Base-by-base conservation (phyloP, 2,888 invertebrate genomes). In the Exephanes ischioxanthus region DNA sequence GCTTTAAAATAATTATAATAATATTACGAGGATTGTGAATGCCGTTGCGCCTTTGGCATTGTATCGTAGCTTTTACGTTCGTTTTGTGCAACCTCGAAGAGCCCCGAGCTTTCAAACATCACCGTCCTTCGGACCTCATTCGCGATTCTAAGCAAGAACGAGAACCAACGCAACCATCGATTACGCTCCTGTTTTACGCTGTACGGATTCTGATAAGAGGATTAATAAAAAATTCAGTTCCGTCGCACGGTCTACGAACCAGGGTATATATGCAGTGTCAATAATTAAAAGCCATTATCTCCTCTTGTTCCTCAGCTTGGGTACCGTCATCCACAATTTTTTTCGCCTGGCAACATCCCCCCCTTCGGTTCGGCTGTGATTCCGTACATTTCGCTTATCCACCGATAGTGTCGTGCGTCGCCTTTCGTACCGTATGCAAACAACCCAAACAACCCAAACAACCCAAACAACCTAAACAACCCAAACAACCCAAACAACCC, bases 221-320 rank as follows among this genome's bases (percentile, higher is more conserved):
- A 51, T 51, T 51, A 51, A n/a, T 51, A 51, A 16, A 51, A n/a
- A n/a, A 51, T n/a, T n/a, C 16, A 51, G 16, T 51, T n/a, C 4
- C 51, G 16, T 11, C 51, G 16, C 16, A 51, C 51, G 51, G 41
- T 41, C 16, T 51, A 51, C 51, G 51, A 41, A 41, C 41, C 51
- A 61, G 14, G 0, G 11, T 61, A 5, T 30, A 22, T 3, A 11
- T 37, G 1, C 41, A 41, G 41, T 1, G 41, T 41, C 3, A 41
- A 61, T 61, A 61, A 61, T 61, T 61, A 61, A 61, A 30, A 30
- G 14, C 26, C 61, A 30, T 61, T 14, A 11, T 61, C 61, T 51
- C 3, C 5, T 22, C 61, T 30, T 4, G 61, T 61, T 61, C 3
- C 14, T 51, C 4, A 16, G 6, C 16, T 51, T n/a, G 5, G n/a